Evolutionary conservation across 2,797 vertebrate species (phyloP).

Genomic region (Enteromius viviparus): DNA sequence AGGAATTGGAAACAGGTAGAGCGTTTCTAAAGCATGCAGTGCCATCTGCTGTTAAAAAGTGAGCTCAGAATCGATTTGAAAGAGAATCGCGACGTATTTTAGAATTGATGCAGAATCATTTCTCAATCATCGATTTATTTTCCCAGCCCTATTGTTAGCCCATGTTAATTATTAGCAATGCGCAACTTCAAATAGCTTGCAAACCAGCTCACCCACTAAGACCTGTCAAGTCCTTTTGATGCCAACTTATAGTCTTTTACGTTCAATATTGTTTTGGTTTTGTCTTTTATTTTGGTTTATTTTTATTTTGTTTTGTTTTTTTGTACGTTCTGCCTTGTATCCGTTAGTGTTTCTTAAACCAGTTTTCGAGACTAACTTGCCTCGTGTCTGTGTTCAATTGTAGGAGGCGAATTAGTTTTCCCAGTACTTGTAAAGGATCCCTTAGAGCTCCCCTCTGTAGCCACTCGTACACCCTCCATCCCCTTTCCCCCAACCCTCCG

Average conservation of each 20-base stretch:
- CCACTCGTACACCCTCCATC: slow-evolving; percentile 96
- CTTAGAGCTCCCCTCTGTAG: slow-evolving; percentile 95
- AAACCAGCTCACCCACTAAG: slow-evolving; percentile 55
- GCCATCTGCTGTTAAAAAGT: background rate
- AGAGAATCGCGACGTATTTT: background rate
- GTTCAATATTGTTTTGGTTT: slow-evolving; percentile 31
- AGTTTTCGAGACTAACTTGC: slow-evolving; percentile 67
- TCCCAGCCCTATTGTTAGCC: background rate
- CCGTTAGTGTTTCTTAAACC: slow-evolving; percentile 14
- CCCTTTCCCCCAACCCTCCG: slow-evolving; percentile 94
- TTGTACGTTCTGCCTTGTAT: slow-evolving; percentile 33
- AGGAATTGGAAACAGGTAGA: background rate
- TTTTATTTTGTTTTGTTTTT: slow-evolving; percentile 4
- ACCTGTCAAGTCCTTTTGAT: slow-evolving; percentile 60
- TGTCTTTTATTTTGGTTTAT: slow-evolving; percentile 22
- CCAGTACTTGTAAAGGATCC: slow-evolving; percentile 96
- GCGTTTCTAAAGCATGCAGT: background rate
- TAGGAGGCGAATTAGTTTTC: slow-evolving; percentile 99
- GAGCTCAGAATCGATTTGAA: background rate
- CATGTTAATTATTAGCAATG: background rate
- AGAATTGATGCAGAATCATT: background rate
- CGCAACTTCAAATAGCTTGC: background rate
- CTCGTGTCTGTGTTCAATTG: slow-evolving; percentile 78
- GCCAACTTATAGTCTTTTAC: slow-evolving; percentile 33
- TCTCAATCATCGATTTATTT: background rate